Base-by-base conservation (phyloP, 2,113 vertebrate genomes). In the Amblyornis subalaris region DNA sequence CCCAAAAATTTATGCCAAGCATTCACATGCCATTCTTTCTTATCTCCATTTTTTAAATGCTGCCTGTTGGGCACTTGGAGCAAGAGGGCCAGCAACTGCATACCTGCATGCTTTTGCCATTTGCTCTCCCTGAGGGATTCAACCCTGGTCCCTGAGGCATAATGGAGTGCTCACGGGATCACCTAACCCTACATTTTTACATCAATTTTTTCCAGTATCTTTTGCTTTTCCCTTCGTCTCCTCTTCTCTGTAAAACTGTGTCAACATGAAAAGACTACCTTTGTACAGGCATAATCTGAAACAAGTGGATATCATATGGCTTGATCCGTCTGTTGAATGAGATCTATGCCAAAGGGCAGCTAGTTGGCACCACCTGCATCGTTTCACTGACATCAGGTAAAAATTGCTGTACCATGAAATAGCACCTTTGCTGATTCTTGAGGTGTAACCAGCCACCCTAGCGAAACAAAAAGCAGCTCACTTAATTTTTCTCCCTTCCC, bases 1-100 rank as follows among this genome's bases (percentile, higher is more conserved):
- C 7, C 0, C 0, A 4, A 25, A 40, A 66, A 26, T 8, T 35
- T 24, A 38, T 57, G 18, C 12, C 21, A 61, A 33, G 21, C 17
- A 70, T 50, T 31, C 65, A 33, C 69, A 47, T 55, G 44, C 7
- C 15, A 33, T 35, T 22, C 21, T 51, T 77, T 73, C 78, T 31
- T 25, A 20, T 25, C 26, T 42, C 35, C n/a, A 7, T 24, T 14
- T 80, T 33, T 82, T 40, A n/a, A 62, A 66, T 14, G 20, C 33
- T 74, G n/a, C 20, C 20, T 76, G 10, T 31, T 28, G 10, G 45
- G 45, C 25, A 13, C n/a, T 23, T 15, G 22, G 35, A 72, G 25
- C 29, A 67, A 40, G 12, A 44, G 24, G 25, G 47, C 23, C 40
- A 55, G 33, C 0, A 1, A 23, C 33, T 45, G 24, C 6, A 44